Evolutionary conservation across 2,113 vertebrate genomes (phyloP), one percentile per base, ranked within the genome.

Genomic region (Zeus faber): DNA sequence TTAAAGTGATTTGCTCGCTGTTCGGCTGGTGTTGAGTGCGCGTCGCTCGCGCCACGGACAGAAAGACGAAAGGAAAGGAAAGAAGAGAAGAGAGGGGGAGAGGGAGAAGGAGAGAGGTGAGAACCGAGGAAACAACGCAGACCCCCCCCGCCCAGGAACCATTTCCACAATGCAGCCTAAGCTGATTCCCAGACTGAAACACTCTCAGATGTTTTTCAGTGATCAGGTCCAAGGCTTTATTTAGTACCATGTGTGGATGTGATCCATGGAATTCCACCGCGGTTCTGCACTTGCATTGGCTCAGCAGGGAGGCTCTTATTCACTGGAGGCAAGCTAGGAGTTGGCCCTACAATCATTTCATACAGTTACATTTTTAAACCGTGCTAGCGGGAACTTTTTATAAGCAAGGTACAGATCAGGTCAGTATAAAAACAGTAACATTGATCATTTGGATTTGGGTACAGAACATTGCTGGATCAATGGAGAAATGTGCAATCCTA

Each of bases 91-190:
- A 47, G 13, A 54, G 16, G 59, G 17, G n/a, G 11, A 48, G 17
- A 35, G 18, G 16, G 55, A 14, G 45, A 49, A 27, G 41, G 62
- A 14, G 46, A 27, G 51, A 37, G n/a, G 8, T 62, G 54, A 17
- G 55, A 4, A 37, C 33, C 13, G 25, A 62, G 59, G 54, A 78
- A 74, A 49, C 33, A 39, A 16, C 16, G 31, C 1, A n/a, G 47
- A 70, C 23, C 16, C n/a, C 72, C 69, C 8, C 68, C 17, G 65
- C 54, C 14, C 54, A 67, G 48, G 21, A 78, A 67, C 27, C 4
- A 2, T 70, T 81, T 82, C 81, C 80, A 73, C 75, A 76, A 22
- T 17, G 5, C 49, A 62, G 52, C 68, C 56, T 73, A 61, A 81
- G 65, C 62, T 65, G 52, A 54, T 77, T 72, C 45, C 54, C 77